Evolutionary conservation across 2,888 invertebrate species (phyloP).

Genomic region (Stegophylla sp.): DNA sequence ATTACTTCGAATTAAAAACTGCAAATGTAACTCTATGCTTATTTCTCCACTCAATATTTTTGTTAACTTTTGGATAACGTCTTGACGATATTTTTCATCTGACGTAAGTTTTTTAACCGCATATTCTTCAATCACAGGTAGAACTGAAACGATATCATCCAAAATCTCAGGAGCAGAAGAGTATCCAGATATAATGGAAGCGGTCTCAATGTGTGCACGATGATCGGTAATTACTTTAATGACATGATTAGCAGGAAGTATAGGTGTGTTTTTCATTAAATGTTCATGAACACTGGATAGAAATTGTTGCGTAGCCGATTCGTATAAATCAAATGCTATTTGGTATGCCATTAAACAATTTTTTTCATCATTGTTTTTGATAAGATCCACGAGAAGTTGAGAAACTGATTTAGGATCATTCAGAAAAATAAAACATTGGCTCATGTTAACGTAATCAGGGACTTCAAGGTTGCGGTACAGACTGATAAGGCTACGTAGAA

Average conservation of each 20-base stretch:
- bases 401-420: slow-evolving; percentile 94
- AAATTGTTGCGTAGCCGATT: slow-evolving; percentile 98
- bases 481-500: slow-evolving; percentile 85
- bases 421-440: slow-evolving; percentile 94
- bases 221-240: slow-evolving; percentile 63
- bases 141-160: slow-evolving; percentile 13
- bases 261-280: slow-evolving; percentile 69
- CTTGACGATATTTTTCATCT: slow-evolving; percentile 83
- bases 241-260: slow-evolving; percentile 67
- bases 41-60: slow-evolving; percentile 94
- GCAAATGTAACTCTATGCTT: slow-evolving; percentile 94
- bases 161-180: too few relatives aligned
- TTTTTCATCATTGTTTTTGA: slow-evolving; percentile 76
- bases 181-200: too few relatives aligned
- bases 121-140: slow-evolving; percentile 41
- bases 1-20: slow-evolving; percentile 97
- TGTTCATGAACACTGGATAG: slow-evolving; percentile 83
- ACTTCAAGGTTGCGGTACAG: slow-evolving; percentile 87
- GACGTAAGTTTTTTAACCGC: slow-evolving; percentile 34
- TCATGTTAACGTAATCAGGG: slow-evolving; percentile 98
- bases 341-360: slow-evolving; percentile 96
- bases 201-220: slow-evolving; percentile 27
- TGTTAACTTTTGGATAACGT: slow-evolving; percentile 84
- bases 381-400: slow-evolving; percentile 87
- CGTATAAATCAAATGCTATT: slow-evolving; percentile 98